Evolutionary conservation across 2,113 vertebrate species (phyloP), one percentile per base, ranked within the genome.

Genomic region (Sander lucioperca): DNA sequence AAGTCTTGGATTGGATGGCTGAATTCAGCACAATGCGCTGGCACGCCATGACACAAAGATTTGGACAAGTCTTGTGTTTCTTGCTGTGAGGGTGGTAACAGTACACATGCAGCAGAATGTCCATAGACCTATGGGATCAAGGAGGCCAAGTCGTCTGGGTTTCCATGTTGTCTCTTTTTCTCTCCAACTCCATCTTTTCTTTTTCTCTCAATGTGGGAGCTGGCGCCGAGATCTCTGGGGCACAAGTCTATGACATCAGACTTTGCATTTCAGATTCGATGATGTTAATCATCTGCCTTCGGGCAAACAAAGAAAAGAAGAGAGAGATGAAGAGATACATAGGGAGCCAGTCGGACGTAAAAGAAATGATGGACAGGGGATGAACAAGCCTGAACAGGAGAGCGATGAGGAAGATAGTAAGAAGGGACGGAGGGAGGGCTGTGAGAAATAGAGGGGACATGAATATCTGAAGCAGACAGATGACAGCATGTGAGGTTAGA

Each of bases 211-310:
- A 43, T 5, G 88, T 63, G 68, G 69, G 57, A 14, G 67, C 76
- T 71, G 87, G 72, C 77, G 25, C 86, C 45, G 5, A 66, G 80
- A 73, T 82, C 88, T 91, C 75, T 56, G 56, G 85, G 87, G 83
- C 74, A 56, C 30, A 68, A 69, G 77, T 78, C 84, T 71, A 68
- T 91, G 91, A 93, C 91, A 90, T 92, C 85, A 92, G 81, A 83
- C 83, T 89, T 89, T 90, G 84, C 80, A 80, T 91, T 90, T 92
- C 85, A 87, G 86, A 92, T 93, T 77, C 69, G 51, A 90, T 87
- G 90, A 92, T 93, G 90, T 91, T 93, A 92, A 93, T 94, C 92
- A 93, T 93, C 82, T 56, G 89, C 91, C 93, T 89, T 74, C 48
- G 7, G 92, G 92, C 88, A 57, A 43, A 75, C 56, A 27, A 51